phyloP scores from a whole-genome alignment of 2,888 invertebrate species.

The Nezara viridula region DNA sequence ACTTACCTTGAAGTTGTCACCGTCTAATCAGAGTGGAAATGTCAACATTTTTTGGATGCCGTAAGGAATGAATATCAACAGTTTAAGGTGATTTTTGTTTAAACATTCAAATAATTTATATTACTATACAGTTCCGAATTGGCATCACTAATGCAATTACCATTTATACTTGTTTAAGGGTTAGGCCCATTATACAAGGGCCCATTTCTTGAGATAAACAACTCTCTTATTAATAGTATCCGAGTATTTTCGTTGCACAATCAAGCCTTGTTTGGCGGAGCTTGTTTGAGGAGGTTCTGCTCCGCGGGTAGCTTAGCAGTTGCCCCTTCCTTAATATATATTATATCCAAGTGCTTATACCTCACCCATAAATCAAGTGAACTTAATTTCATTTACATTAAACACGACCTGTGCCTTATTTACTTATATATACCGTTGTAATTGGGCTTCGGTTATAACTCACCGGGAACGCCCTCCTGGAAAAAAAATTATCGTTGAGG shows the following conservation, averaged over 20 bases:
- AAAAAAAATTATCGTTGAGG: not conserved
- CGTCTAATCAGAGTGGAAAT: no score
- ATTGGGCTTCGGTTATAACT: slow-evolving; percentile 24
- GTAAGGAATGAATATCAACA: no score
- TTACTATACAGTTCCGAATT: no score
- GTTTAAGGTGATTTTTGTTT: no score
- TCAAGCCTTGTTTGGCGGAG: slow-evolving; percentile 9
- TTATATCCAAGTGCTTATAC: slow-evolving; percentile 25
- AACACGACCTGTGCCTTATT: slow-evolving; percentile 39
- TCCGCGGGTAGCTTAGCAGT: slow-evolving; percentile 3
- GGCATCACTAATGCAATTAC: not conserved
- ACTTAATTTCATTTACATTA: slow-evolving; percentile 49
- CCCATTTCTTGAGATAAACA: not conserved
- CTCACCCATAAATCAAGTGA: not conserved
- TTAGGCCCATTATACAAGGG: not conserved
- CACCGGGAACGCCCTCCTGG: not conserved
- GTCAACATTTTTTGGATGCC: no score
- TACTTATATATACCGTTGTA: slow-evolving; percentile 38
- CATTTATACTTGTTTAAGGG: not conserved
- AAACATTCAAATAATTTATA: no score
- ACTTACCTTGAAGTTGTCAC: no score
- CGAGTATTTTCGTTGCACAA: slow-evolving; percentile 7
- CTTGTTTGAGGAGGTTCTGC: slow-evolving; percentile 20
- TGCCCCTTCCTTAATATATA: slow-evolving; percentile 10
- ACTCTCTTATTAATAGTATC: not conserved